phyloP scores from a whole-genome alignment of 2,888 invertebrate genomes.

The Tinea pellionella region DNA sequence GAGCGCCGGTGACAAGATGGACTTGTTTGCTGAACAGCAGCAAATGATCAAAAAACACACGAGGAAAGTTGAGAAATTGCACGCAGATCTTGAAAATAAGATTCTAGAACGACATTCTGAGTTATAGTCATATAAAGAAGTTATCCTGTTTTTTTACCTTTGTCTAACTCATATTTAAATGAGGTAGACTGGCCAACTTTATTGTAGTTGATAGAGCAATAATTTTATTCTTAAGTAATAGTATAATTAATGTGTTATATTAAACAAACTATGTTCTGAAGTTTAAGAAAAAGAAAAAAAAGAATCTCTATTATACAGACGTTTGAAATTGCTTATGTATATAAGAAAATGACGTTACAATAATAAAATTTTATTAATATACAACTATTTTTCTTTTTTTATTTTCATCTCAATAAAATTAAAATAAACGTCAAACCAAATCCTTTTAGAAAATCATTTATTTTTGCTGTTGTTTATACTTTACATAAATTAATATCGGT shows the following conservation, averaged over 20 bases:
- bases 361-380: not conserved
- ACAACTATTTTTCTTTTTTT: too few relatives aligned
- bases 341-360: not conserved
- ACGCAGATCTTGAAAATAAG: conserved; percentile 79
- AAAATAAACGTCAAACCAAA: not conserved
- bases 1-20: conserved; percentile 72
- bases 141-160: too few relatives aligned
- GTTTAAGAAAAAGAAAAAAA: not conserved
- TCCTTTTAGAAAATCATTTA: conserved; percentile 2
- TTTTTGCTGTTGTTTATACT: not conserved
- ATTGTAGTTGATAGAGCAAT: too few relatives aligned
- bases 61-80: conserved; percentile 87
- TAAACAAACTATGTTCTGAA: too few relatives aligned
- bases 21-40: conserved; percentile 74
- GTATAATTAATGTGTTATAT: too few relatives aligned
- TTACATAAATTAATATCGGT: conserved; percentile 13
- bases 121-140: conserved; percentile 70
- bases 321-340: not conserved
- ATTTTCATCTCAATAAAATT: not conserved
- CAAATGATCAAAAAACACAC: conserved; percentile 86
- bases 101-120: conserved; percentile 83
- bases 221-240: too few relatives aligned
- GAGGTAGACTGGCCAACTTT: too few relatives aligned
- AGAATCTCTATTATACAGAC: not conserved
- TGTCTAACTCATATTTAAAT: too few relatives aligned